Conservation (phyloP, 2,888 invertebrate species). For the Drosophila falleni region DNA sequence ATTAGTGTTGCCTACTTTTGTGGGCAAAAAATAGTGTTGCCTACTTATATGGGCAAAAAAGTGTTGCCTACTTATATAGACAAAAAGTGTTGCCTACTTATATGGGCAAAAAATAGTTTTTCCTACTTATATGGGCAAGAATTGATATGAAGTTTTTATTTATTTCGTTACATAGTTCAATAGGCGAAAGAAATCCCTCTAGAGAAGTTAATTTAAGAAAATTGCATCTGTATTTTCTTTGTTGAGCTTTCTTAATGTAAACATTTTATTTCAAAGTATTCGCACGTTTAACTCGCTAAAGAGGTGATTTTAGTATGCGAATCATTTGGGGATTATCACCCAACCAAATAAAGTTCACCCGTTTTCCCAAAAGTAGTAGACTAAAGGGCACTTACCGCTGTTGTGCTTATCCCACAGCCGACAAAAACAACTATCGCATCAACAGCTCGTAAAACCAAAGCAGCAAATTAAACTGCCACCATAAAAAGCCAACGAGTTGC, state of each 20-base stretch:
- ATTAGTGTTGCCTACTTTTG: no score
- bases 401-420: conserved; percentile 39
- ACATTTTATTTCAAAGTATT: conserved; percentile 31
- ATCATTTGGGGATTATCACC: conserved; percentile 38
- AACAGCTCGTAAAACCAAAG: conserved; percentile 80
- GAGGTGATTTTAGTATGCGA: conserved; percentile 53
- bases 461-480: conserved; percentile 75
- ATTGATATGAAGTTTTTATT: no score
- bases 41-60: no score
- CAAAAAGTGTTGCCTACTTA: no score
- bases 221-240: background rate
- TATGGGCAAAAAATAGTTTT: no score
- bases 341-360: conserved; percentile 21
- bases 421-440: conserved; percentile 66
- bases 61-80: no score
- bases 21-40: no score
- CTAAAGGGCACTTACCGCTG: conserved; percentile 41
- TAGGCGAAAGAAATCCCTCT: no score
- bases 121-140: no score
- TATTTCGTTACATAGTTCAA: background rate
- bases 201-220: background rate
- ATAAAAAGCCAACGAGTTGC: conserved; percentile 60
- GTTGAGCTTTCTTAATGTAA: conserved; percentile 1
- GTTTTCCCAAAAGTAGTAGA: conserved; percentile 1
- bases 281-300: conserved; percentile 47